Conservation (phyloP, 92 coral and sea anemone species). For the Ricordea florida region DNA sequence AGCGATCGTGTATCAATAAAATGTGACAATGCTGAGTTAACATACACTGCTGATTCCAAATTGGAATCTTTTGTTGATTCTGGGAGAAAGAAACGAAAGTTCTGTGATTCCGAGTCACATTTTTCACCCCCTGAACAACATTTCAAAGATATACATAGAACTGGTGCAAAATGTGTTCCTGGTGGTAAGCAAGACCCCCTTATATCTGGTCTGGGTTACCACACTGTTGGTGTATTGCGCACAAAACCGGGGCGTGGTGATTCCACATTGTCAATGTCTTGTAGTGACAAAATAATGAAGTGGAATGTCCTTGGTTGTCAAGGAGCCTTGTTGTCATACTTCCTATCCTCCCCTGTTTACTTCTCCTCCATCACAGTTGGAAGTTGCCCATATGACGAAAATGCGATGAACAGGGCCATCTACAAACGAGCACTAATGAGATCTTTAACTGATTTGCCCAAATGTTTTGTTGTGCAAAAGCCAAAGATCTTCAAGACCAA, state of each 20-base stretch:
- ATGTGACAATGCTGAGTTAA: too few relatives aligned
- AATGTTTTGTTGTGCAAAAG: conserved; percentile 33
- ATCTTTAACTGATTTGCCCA: conserved; percentile 17
- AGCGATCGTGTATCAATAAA: too few relatives aligned
- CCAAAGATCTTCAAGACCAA: conserved; percentile 63
- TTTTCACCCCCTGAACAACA: not conserved
- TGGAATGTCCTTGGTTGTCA: conserved; percentile 97
- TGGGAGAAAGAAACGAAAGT: not conserved
- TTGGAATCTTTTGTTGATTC: too few relatives aligned
- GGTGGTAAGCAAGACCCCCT: conserved; percentile 81
- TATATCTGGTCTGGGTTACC: conserved; percentile 74
- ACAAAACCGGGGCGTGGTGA: conserved; percentile 99
- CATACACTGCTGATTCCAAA: too few relatives aligned
- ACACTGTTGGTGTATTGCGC: conserved; percentile 75
- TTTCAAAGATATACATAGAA: conserved; percentile 76
- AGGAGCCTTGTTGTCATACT: conserved; percentile 90
- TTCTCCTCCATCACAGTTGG: conserved; percentile 87
- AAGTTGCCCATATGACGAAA: conserved; percentile 64
- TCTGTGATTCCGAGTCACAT: not conserved
- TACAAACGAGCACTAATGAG: conserved; percentile 59
- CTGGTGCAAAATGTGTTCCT: conserved; percentile 98
- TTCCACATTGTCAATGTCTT: conserved; percentile 96
- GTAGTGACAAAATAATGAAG: conserved; percentile 96
- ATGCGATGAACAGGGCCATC: conserved; percentile 80
- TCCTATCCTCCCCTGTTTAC: conserved; percentile 71